Evolutionary conservation across 2,113 vertebrate species (phyloP), one percentile per base, ranked within the genome.

Genomic region (Chamaea fasciata): DNA sequence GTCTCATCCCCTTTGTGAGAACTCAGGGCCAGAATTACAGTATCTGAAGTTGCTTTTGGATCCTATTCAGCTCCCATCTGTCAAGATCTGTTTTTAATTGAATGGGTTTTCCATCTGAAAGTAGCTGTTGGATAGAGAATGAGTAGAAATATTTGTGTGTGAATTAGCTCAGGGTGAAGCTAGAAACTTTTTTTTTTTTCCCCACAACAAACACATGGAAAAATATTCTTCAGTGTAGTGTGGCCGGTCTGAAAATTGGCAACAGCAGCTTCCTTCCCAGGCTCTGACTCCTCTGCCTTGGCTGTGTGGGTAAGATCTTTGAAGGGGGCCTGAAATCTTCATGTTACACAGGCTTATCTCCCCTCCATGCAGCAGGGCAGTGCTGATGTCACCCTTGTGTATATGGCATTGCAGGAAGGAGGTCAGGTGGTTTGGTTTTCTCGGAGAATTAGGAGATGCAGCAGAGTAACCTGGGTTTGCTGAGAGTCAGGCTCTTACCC

Each of bases 91-190:
- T 81, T 96, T 96, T 97, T 95, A 97, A 96, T 95, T 10, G 0
- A 91, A 95, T 95, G 92, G 79, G 55, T 96, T 96, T 96, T 96
- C 96, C 95, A 91, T 96, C 92, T 94, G 90, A 96, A 90, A 96
- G 93, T 94, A 94, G 93, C 93, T 93, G 71, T 94, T 96, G 92
- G 88, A 86, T 56, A 49, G 92, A 78, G 79, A 93, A 88, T 0
- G 35, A 88, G 79, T 86, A 90, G 90, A 96, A 96, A 86, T 96
- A 86, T 93, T 94, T 96, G 87, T 91, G 90, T 96, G 94, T 94
- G 90, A 95, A 95, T 92, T 96, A 94, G 63, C 60, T 90, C 80
- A 74, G 90, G 90, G 41, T 81, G 82, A 90, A 94, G 88, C 88
- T 80, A 90, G 95, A 94, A 63, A 41, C 42, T 35, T 69, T 46